These are phyloP conservation scores for Augochlora pura DNA, from an alignment of 1,140 invertebrate species.

Conservation along the genomic window DNA sequence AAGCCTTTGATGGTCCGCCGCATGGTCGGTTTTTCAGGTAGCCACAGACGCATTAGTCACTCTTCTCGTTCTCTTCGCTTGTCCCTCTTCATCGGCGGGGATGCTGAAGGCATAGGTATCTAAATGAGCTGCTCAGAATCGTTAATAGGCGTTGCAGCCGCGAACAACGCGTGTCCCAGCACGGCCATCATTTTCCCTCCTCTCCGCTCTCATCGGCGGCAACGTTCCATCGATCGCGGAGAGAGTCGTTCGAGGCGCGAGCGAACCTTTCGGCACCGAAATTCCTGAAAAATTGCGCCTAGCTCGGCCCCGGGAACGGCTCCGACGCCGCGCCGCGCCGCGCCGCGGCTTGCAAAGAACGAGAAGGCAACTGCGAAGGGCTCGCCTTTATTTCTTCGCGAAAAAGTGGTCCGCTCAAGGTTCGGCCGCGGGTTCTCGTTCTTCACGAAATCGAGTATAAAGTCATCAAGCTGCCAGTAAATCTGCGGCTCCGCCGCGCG, in stretches of 20 bases:
- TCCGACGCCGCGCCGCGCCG: neutral
- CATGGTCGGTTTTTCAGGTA: conserved; percentile 78
- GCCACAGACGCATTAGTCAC: conserved; percentile 81
- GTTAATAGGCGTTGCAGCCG: conserved; percentile 72
- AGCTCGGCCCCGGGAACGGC: neutral
- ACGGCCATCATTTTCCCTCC: neutral
- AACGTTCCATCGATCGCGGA: neutral
- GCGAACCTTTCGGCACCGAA: neutral
- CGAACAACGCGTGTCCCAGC: conserved; percentile 70
- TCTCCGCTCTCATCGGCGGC: too few species aligned
- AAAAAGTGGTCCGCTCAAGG: conserved; percentile 41
- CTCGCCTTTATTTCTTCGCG: neutral
- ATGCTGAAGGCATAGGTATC: conserved; percentile 56
- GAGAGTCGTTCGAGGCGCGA: neutral
- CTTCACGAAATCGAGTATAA: conserved; percentile 60
- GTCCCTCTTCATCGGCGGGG: conserved; percentile 29
- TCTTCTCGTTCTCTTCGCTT: conserved; percentile 67
- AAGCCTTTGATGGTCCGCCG: conserved; percentile 79
- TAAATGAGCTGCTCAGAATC: conserved; percentile 80
- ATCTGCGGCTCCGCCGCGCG: conserved; percentile 34
- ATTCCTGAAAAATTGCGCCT: neutral
- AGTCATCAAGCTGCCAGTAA: conserved; percentile 64
- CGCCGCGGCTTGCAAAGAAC: too few species aligned
- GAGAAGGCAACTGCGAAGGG: neutral
- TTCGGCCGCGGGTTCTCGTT: conserved; percentile 35